Evolutionary conservation across 2,113 vertebrate genomes (phyloP).

Genomic region (Myotis davidii): DNA sequence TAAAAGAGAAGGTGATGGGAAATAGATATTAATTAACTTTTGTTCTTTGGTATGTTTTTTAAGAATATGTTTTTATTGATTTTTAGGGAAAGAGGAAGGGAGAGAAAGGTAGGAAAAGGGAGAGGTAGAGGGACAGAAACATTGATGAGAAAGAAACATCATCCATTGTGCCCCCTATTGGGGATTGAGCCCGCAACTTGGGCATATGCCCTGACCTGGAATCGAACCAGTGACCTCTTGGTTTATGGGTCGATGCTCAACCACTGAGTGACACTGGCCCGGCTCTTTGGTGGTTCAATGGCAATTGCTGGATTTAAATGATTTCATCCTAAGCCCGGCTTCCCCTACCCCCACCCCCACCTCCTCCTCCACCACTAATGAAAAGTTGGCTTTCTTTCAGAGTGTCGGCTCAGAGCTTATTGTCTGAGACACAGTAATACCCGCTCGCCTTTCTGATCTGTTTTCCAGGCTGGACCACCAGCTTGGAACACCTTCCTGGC

Average conservation of each 20-base stretch:
- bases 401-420: background rate
- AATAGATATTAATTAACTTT: background rate
- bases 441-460: background rate
- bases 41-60: background rate
- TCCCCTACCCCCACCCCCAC: rapidly evolving
- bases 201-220: too few relatives aligned
- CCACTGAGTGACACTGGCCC: too few relatives aligned
- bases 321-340: background rate
- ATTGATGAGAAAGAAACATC: too few relatives aligned
- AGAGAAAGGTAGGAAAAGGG: too few relatives aligned
- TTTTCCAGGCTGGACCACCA: slow-evolving; percentile 37
- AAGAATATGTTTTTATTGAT: too few relatives aligned
- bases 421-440: background rate
- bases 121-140: too few relatives aligned
- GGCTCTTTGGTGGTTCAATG: background rate
- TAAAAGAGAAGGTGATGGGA: background rate
- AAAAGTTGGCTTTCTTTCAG: slow-evolving; percentile 5
- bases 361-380: background rate
- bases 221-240: too few relatives aligned
- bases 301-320: background rate
- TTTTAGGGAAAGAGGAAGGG: too few relatives aligned
- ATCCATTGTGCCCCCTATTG: too few relatives aligned
- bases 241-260: too few relatives aligned
- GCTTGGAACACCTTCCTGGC: slow-evolving; percentile 21
- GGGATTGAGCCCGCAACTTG: too few relatives aligned